Percentiles rank a stretch among this genome's conserved stretches.
These are phyloP conservation scores for Ancistrus triradiatus DNA, from an alignment of 2,113 vertebrate species.

Conservation along the genomic window DNA sequence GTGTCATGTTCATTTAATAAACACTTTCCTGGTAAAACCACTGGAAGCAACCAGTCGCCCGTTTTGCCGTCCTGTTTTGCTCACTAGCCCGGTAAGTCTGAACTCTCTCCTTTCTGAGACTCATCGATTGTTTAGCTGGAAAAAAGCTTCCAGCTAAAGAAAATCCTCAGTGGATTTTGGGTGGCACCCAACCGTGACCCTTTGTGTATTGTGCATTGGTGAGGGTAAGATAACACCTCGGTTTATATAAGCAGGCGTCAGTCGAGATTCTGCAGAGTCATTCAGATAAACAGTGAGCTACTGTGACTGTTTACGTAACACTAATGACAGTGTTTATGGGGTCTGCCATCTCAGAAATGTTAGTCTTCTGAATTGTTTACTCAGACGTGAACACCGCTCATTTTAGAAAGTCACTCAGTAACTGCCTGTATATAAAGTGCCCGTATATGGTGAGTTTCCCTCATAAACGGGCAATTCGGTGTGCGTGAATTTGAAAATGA, in stretches of 20 bases:
- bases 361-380: slow-evolving; percentile 5
- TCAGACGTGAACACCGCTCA: too few species aligned
- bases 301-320: slow-evolving; percentile 11
- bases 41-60: too few species aligned
- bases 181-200: slow-evolving; percentile 6
- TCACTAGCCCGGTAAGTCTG: too few species aligned
- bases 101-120: slow-evolving; percentile 9
- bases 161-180: slow-evolving; percentile 19
- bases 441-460: too few species aligned
- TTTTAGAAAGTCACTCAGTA: too few species aligned
- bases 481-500: too few species aligned
- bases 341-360: slow-evolving; percentile 9
- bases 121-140: slow-evolving; percentile 26
- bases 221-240: slow-evolving; percentile 18
- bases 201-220: slow-evolving; percentile 8
- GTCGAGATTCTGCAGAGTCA: too few species aligned
- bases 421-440: too few species aligned
- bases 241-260: slow-evolving; percentile 22
- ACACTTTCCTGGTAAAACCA: too few species aligned
- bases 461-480: too few species aligned
- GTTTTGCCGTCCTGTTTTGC: too few species aligned
- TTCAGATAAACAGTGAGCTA: neutral
- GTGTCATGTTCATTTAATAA: too few species aligned
- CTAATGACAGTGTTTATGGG: slow-evolving; percentile 26
- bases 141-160: slow-evolving; percentile 7